Evolutionary conservation across 1,140 invertebrate species (phyloP), one percentile per base, ranked within the genome.

Genomic region (Drosophila nasuta): DNA sequence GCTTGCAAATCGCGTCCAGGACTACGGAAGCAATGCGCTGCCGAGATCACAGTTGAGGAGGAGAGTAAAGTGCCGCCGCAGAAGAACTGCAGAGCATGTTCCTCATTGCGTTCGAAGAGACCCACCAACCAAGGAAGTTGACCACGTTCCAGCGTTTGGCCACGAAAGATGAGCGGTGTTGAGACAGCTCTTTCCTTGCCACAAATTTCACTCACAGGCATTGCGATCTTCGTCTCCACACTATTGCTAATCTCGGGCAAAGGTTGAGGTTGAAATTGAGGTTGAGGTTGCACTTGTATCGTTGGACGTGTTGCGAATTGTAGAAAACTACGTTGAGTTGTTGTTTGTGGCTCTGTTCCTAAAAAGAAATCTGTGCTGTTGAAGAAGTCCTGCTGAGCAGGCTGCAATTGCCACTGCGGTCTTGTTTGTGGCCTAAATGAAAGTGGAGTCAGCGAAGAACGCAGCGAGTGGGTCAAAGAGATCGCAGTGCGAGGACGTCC

Each of bases 111-210:
- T 33, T 94, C 75, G 70, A 95, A 95, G 51, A 96, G 94, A 2
- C 94, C 94, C 0, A 94, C 95, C 43, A 96, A 91, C 96, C 96
- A 97, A 0, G 96, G 96, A 89, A 95, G 95, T 63, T 95, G 94
- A 17, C 96, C 95, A 6, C 93, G 91, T 1, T 90, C 75, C 2
- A 95, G 90, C 0, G 93, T 83, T 6, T 88, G 76, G 2, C 95
- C 95, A n/a, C 94, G 94, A 5, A 95, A 94, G 17, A 96, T 94
- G 1, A 94, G 76, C 0, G 87, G 91, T 63, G 93, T 93, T 0
- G 86, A 38, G n/a, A 43, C 41, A 10, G 75, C 49, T 8, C 75
- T 49, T 20, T 91, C 89, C 0, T 70, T 56, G 1, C 90, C 90
- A 38, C 90, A 91, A 30, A 81, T 51, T 3, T 8, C 35, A 2